These are phyloP conservation scores for Heterotis niloticus DNA, from an alignment of 2,113 vertebrate genomes.

Conservation along the genomic window DNA sequence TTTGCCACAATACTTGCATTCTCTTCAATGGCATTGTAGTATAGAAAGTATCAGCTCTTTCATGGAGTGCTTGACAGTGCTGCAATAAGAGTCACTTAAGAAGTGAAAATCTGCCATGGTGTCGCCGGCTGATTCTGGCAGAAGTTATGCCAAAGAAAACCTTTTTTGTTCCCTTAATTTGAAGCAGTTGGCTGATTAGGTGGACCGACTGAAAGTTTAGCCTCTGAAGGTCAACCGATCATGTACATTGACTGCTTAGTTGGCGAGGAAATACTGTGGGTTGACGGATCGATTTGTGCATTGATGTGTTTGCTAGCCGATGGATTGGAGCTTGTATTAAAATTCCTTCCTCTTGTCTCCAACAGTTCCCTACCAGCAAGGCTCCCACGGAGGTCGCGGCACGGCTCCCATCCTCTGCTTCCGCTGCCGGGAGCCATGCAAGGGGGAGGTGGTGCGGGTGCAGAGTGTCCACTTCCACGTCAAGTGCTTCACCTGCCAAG, in stretches of 20 bases:
- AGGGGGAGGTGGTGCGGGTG: constrained; percentile 94
- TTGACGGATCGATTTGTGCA: not conserved
- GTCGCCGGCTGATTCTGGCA: no score
- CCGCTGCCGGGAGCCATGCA: constrained; percentile 87
- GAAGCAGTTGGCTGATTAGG: not conserved
- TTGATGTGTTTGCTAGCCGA: constrained; percentile 4
- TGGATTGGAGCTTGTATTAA: not conserved
- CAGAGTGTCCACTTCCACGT: constrained; percentile 96
- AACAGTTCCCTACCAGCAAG: constrained; percentile 81
- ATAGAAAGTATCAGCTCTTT: no score
- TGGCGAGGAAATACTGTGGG: not conserved
- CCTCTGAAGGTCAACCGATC: not conserved
- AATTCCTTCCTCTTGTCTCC: constrained; percentile 37
- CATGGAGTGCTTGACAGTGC: no score
- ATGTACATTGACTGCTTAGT: not conserved
- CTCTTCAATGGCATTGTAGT: no score
- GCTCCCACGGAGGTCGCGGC: constrained; percentile 66
- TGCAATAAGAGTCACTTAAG: no score
- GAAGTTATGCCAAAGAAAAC: no score
- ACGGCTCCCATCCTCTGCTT: constrained; percentile 84
- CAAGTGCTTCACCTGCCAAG: constrained; percentile 98
- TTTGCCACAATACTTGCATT: no score
- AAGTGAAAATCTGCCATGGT: no score
- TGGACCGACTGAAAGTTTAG: constrained; percentile 1
- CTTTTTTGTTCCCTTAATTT: not conserved